Percentiles rank a stretch among this genome's conserved stretches.
phyloP scores from a whole-genome alignment of 2,888 invertebrate species.

The Acronicta alni region DNA sequence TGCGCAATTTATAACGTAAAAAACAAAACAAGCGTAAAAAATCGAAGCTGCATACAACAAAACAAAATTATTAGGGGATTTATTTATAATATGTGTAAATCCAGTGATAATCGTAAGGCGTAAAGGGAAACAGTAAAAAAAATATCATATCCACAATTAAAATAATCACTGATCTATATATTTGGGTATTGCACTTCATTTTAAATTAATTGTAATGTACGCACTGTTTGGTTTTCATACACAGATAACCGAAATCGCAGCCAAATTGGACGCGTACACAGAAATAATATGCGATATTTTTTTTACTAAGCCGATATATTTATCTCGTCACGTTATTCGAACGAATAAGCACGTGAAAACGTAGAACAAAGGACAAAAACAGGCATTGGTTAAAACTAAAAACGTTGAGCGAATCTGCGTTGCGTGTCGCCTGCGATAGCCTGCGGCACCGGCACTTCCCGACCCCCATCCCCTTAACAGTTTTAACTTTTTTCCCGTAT shows the following conservation, averaged over 20 bases:
- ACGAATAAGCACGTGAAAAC: constrained; percentile 64
- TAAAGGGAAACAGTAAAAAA: no score
- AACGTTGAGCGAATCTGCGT: constrained; percentile 61
- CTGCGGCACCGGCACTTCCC: constrained; percentile 57
- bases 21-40: constrained; percentile 48
- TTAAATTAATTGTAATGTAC: no score
- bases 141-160: no score
- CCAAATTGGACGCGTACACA: constrained; percentile 44
- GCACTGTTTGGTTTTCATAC: no score
- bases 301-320: constrained; percentile 60
- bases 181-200: no score
- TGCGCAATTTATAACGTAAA: constrained; percentile 63
- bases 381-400: constrained; percentile 65
- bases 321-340: constrained; percentile 70
- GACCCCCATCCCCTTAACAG: constrained; percentile 59
- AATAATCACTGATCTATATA: no score
- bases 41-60: constrained; percentile 13
- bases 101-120: no score
- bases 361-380: constrained; percentile 68
- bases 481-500: constrained; percentile 67
- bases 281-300: constrained; percentile 51
- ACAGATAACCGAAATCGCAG: constrained; percentile 20
- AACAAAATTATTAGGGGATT: constrained; percentile 9
- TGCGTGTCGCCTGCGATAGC: constrained; percentile 60
- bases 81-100: not conserved